Conservation (phyloP, 2,888 invertebrate species). For the Diloba caeruleocephala region DNA sequence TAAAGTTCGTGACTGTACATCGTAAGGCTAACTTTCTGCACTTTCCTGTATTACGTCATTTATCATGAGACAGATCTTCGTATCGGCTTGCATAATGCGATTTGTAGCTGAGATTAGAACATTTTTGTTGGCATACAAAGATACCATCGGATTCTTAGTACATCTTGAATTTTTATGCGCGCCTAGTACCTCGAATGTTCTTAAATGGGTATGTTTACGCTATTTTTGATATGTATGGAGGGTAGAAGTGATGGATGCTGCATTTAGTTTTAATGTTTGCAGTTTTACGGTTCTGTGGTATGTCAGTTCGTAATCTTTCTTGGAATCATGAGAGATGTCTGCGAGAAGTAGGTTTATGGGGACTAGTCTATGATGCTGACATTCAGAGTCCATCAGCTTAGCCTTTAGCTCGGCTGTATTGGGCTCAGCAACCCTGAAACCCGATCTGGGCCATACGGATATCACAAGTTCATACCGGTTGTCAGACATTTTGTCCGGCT, state of each 20-base stretch:
- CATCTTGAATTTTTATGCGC: conserved; percentile 43
- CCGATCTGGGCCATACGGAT: no score
- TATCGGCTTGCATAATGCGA: conserved; percentile 51
- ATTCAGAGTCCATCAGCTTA: no score
- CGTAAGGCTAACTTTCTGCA: conserved; percentile 12
- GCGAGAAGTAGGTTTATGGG: conserved; percentile 37
- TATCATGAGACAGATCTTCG: conserved; percentile 47
- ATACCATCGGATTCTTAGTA: conserved; percentile 41
- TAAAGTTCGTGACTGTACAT: no score
- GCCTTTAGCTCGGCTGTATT: no score
- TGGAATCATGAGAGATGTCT: conserved; percentile 34
- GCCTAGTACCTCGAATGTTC: conserved; percentile 31
- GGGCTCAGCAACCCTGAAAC: no score
- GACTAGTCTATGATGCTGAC: conserved; percentile 4
- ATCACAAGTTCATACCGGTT: no score
- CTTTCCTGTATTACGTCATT: conserved; percentile 1
- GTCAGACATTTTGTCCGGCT: no score
- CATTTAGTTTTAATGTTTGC: conserved; percentile 29
- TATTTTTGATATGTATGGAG: conserved; percentile 41
- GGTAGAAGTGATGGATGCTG: conserved; percentile 30
- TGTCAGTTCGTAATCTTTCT: conserved; percentile 33
- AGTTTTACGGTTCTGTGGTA: conserved; percentile 37
- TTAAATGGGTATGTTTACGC: conserved; percentile 46
- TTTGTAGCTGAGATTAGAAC: conserved; percentile 44
- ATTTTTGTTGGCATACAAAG: conserved; percentile 37